Evolutionary conservation across 2,113 vertebrate genomes (phyloP).

Genomic region (Sigmodon hispidus): DNA sequence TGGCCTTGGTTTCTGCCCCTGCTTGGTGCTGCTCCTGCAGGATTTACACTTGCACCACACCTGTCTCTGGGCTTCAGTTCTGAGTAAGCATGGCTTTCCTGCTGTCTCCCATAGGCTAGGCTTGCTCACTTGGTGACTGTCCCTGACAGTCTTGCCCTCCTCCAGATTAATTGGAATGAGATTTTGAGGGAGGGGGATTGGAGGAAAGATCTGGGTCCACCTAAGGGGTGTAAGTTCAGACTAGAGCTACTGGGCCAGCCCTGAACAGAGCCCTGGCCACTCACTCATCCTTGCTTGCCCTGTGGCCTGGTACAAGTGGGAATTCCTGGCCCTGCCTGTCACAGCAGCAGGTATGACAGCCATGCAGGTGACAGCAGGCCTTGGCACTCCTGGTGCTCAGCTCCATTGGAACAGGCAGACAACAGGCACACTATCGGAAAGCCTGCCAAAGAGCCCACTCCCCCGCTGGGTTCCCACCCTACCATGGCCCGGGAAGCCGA

Average conservation of each 20-base stretch:
- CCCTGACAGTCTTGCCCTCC: no score
- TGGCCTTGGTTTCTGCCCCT: not conserved
- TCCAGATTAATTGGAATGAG: not conserved
- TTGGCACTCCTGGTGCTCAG: slow-evolving; percentile 51
- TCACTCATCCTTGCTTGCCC: not conserved
- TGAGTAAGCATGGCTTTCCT: not conserved
- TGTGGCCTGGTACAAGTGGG: not conserved
- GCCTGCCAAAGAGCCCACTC: not conserved
- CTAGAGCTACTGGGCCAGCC: not conserved
- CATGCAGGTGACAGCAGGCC: slow-evolving; percentile 65
- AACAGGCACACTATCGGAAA: not conserved
- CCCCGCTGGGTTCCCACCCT: not conserved
- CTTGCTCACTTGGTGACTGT: not conserved
- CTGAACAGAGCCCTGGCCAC: not conserved
- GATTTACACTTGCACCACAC: not conserved
- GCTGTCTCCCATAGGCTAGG: not conserved
- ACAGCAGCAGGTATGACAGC: slow-evolving; percentile 72
- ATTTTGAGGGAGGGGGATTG: not conserved
- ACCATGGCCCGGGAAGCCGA: slow-evolving; percentile 66
- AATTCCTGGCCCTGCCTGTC: slow-evolving; percentile 75
- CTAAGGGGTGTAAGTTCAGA: no score
- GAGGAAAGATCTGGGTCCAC: not conserved
- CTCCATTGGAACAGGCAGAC: not conserved
- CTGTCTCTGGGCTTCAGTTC: not conserved
- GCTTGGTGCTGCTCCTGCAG: not conserved